phyloP scores from a whole-genome alignment of 2,888 invertebrate species.

The Lamellibrachia columna region DNA sequence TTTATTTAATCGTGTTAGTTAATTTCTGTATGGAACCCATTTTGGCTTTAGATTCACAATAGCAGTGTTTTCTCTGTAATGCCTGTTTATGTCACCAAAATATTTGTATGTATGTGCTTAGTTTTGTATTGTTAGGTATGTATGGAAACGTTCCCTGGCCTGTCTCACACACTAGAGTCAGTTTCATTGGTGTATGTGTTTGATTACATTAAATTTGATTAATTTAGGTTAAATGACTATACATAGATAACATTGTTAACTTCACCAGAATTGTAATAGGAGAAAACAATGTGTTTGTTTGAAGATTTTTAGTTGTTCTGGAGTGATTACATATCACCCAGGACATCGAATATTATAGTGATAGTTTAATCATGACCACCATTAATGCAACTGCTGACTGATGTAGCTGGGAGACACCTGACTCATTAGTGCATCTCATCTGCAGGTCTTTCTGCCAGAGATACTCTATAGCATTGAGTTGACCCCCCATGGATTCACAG shows the following conservation, averaged over 20 bases:
- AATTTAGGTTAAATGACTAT: too few relatives aligned
- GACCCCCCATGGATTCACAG: neutral
- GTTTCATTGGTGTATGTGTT: too few relatives aligned
- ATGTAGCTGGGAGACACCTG: neutral
- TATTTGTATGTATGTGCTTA: too few relatives aligned
- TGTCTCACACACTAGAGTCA: too few relatives aligned
- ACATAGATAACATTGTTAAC: neutral
- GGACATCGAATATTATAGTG: neutral
- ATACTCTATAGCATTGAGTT: neutral
- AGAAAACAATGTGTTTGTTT: neutral
- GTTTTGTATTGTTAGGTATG: too few relatives aligned
- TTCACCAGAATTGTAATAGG: neutral
- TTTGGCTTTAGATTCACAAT: too few relatives aligned
- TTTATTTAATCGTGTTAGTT: too few relatives aligned
- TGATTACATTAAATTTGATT: too few relatives aligned
- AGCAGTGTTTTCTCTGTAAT: too few relatives aligned
- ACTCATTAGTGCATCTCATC: neutral
- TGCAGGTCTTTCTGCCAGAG: neutral
- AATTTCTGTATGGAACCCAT: too few relatives aligned
- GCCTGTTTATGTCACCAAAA: too few relatives aligned
- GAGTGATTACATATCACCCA: neutral
- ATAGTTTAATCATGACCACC: neutral
- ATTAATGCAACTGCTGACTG: neutral
- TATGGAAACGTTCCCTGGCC: too few relatives aligned
- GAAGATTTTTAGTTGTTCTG: neutral